Evolutionary conservation across 1,140 invertebrate species (phyloP).

Genomic region (Stenopsyche tienmushanensis): DNA sequence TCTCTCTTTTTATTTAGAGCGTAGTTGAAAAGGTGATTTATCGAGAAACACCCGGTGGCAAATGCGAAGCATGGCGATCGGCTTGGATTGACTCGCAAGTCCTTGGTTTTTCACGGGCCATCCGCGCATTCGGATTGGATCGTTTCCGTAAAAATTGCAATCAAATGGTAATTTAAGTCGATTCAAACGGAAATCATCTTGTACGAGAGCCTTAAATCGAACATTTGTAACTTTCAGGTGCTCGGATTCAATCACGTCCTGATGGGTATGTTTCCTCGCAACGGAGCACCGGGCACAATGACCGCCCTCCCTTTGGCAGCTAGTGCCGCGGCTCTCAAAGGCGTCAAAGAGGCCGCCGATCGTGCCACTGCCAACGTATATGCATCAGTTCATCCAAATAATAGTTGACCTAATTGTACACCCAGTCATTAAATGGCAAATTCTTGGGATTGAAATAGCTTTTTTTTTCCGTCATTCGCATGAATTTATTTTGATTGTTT

Average conservation of each 20-base stretch:
- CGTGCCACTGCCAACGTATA: constrained; percentile 66
- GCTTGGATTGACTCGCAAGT: constrained; percentile 88
- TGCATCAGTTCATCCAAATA: constrained; percentile 45
- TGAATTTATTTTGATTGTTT: too few species aligned
- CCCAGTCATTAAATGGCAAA: constrained; percentile 11
- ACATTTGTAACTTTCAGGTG: constrained; percentile 45
- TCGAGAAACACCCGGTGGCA: constrained; percentile 66
- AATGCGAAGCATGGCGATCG: constrained; percentile 74
- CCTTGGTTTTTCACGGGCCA: constrained; percentile 82
- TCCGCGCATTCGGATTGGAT: constrained; percentile 84
- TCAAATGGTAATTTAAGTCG: constrained; percentile 69
- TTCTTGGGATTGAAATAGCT: too few species aligned
- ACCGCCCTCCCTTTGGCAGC: constrained; percentile 49
- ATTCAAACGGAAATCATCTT: neutral
- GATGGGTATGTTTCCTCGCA: constrained; percentile 65
- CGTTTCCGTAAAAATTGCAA: constrained; percentile 82
- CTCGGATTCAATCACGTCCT: constrained; percentile 83
- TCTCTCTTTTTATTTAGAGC: constrained; percentile 71
- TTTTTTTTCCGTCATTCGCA: too few species aligned
- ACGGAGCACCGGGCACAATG: constrained; percentile 19
- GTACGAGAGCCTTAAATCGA: neutral
- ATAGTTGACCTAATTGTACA: constrained; percentile 34
- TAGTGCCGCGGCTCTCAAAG: constrained; percentile 58
- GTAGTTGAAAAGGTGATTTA: constrained; percentile 88
- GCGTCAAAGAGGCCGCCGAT: constrained; percentile 72